These are phyloP conservation scores for Bujurquina vittata DNA, from an alignment of 2,113 vertebrate genomes.

Conservation along the genomic window DNA sequence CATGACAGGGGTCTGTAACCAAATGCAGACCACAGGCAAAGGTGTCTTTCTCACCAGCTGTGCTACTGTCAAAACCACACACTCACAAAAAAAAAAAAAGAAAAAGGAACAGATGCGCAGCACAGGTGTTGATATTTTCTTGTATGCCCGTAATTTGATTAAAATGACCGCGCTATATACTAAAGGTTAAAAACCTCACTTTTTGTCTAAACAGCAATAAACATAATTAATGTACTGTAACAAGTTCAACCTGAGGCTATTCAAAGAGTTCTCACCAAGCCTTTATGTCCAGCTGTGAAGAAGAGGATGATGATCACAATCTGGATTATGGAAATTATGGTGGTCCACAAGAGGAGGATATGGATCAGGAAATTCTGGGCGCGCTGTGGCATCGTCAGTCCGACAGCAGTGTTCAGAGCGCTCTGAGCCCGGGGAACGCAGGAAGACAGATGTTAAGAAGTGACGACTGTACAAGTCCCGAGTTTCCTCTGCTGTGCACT, in stretches of 20 bases:
- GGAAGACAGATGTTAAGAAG: slow-evolving; percentile 42
- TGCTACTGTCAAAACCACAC: slow-evolving; percentile 58
- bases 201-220: background rate
- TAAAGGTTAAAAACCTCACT: background rate
- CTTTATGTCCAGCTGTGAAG: slow-evolving; percentile 49
- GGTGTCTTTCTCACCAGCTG: slow-evolving; percentile 48
- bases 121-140: background rate
- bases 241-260: background rate
- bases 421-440: slow-evolving; percentile 35
- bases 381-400: slow-evolving; percentile 52
- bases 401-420: background rate
- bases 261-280: slow-evolving; percentile 58
- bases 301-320: slow-evolving; percentile 44
- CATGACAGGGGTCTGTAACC: background rate
- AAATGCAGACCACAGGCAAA: slow-evolving; percentile 37
- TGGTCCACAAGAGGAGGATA: slow-evolving; percentile 70
- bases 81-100: background rate
- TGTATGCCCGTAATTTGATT: background rate
- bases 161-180: background rate
- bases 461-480: slow-evolving; percentile 36
- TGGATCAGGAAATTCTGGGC: slow-evolving; percentile 43
- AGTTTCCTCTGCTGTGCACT: slow-evolving; percentile 65
- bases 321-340: slow-evolving; percentile 64
- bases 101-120: slow-evolving; percentile 33
- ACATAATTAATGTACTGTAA: background rate